Evolutionary conservation across 23 tunicate genomes (phyloP), one percentile per base, ranked within the genome.

Genomic region (Styela clava): DNA sequence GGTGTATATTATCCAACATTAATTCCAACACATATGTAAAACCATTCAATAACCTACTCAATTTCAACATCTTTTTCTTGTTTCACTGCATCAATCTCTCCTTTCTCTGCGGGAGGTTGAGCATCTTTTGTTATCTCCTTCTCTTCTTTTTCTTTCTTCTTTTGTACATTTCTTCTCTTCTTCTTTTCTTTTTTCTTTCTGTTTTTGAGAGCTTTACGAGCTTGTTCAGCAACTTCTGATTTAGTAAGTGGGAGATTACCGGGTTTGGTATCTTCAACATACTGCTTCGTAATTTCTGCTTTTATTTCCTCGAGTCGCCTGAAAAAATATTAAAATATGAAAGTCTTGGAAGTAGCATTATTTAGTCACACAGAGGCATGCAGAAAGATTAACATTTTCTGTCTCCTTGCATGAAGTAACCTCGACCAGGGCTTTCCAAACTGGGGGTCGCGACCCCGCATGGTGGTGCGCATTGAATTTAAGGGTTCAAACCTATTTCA

Each of bases 111-210:
- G 2, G 69, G 67, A 16, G 61, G 35, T 32, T 82, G 31, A 12
- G 85, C 34, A 69, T 35, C 25, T 35, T 20, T 24, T 9, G 79
- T 23, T 29, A 20, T n/a, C 19, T 36, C 33, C 26, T 35, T 23
- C n/a, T 56, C 44, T 74, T 74, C 74, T 67, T 84, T 62, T 32
- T 89, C 74, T 0, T 3, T 62, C 62, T 64, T 35, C 37, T 74
- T 74, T 0, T n/a, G 32, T 23, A 26, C 85, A 35, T 74, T 68
- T 62, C 88, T 71, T 35, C 62, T 73, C 79, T 85, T 85, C 82
- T 84, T 89, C 61, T 78, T 81, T 35, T 80, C 89, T 27, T 88
- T 64, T 52, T 89, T 89, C 79, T 89, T 89, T 71, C 84, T 85
- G 67, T 89, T 89, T 30, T 63, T 69, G 19, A 24, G 7, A 21